A percentile compares a stretch with the other conserved stretches of the same genome.
phyloP scores from a whole-genome alignment of 2,797 vertebrate genomes.

The Cirrhinus molitorella region DNA sequence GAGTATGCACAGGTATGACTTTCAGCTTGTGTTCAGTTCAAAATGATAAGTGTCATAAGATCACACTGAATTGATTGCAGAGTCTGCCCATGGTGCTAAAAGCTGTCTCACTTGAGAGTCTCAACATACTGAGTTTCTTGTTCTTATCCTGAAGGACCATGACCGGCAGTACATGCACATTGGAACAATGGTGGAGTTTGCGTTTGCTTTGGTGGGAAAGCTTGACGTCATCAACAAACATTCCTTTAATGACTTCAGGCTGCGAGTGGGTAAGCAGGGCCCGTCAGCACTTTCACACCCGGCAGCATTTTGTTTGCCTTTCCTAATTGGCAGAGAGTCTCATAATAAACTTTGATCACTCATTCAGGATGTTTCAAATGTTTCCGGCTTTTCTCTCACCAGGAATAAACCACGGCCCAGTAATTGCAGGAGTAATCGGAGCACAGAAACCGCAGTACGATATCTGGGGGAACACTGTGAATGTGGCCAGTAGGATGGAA shows the following conservation, averaged over 20 bases:
- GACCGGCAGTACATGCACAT: conserved; percentile 97
- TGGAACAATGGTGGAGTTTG: conserved; percentile 97
- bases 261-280: conserved; percentile 87
- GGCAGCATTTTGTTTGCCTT: conserved; percentile 22
- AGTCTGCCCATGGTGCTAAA: background rate
- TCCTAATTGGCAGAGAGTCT: background rate
- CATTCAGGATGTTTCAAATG: background rate
- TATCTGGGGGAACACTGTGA: conserved; percentile 98
- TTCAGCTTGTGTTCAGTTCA: background rate
- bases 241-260: conserved; percentile 97
- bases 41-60: background rate
- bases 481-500: conserved; percentile 98
- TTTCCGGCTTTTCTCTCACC: conserved; percentile 2
- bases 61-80: background rate
- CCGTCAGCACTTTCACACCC: background rate
- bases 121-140: too few species aligned
- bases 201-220: conserved; percentile 94
- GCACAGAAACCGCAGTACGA: conserved; percentile 98
- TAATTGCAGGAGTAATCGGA: conserved; percentile 97
- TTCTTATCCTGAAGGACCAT: conserved; percentile 82
- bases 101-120: background rate
- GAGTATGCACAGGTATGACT: conserved; percentile 88
- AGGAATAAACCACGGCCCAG: conserved; percentile 97
- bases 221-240: conserved; percentile 98
- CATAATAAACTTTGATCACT: background rate